Conservation (phyloP, 2,888 invertebrate genomes). For the Exephanes ischioxanthus region DNA sequence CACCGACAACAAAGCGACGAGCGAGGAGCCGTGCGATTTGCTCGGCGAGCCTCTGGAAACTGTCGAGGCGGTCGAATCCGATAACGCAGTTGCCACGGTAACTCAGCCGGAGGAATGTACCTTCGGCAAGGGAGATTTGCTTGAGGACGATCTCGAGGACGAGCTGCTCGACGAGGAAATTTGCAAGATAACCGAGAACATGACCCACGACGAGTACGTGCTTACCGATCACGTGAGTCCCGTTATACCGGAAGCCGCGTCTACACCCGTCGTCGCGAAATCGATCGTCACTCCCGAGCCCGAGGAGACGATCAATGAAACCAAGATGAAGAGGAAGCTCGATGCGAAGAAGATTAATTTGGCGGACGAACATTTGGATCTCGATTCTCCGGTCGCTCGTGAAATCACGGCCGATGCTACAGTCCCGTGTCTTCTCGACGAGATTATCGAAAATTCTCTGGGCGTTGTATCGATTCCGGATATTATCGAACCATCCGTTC, state of each 20-base stretch:
- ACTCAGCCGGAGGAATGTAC: slow-evolving; percentile 41
- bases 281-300: slow-evolving; percentile 39
- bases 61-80: background rate
- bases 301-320: slow-evolving; percentile 31
- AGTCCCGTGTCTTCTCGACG: slow-evolving; percentile 30
- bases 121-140: slow-evolving; percentile 55
- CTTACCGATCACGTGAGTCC: slow-evolving; percentile 82
- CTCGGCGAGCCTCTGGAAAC: slow-evolving; percentile 12
- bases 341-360: slow-evolving; percentile 76
- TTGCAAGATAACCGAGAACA: slow-evolving; percentile 84
- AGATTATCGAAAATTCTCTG: slow-evolving; percentile 29
- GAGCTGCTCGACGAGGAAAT: slow-evolving; percentile 83
- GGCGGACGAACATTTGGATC: slow-evolving; percentile 78
- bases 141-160: slow-evolving; percentile 79
- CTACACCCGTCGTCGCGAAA: slow-evolving; percentile 71
- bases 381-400: slow-evolving; percentile 68
- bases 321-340: slow-evolving; percentile 19
- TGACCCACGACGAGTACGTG: slow-evolving; percentile 84
- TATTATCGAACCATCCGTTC: slow-evolving; percentile 15
- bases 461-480: background rate
- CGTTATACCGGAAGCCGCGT: slow-evolving; percentile 72
- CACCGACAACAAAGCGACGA: slow-evolving; percentile 2
- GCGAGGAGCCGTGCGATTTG: slow-evolving; percentile 47
- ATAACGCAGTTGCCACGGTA: background rate
- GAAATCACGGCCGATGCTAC: slow-evolving; percentile 6